Conservation (phyloP, 2,113 vertebrate species). For the Panthera tigris region DNA sequence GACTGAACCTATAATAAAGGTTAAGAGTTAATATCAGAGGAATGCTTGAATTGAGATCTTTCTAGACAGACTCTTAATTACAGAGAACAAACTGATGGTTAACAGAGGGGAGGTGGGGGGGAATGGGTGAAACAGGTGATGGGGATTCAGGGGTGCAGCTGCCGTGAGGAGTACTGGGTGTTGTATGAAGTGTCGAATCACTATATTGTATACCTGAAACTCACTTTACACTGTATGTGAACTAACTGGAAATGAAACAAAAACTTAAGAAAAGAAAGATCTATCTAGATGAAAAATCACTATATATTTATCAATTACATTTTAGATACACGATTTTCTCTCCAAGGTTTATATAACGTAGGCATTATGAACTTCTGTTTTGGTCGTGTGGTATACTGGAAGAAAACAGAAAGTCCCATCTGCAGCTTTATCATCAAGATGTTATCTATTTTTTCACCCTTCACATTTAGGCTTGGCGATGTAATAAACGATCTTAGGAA, state of each 20-base stretch:
- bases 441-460: not conserved
- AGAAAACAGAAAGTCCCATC: not conserved
- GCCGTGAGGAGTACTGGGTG: not conserved
- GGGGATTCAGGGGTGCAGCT: not conserved
- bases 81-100: not conserved
- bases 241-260: not conserved
- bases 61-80: not conserved
- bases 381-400: not conserved
- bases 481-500: not conserved
- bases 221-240: not conserved
- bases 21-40: not conserved
- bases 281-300: not conserved
- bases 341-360: not conserved
- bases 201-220: not conserved
- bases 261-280: not conserved
- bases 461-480: not conserved
- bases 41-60: not conserved
- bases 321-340: not conserved
- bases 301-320: not conserved
- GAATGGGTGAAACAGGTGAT: not conserved
- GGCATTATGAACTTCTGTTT: not conserved
- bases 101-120: not conserved
- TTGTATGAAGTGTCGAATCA: not conserved
- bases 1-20: constrained; percentile 84
- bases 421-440: not conserved